Base-by-base conservation (phyloP, 2,797 vertebrate genomes). In the Chanos chanos region DNA sequence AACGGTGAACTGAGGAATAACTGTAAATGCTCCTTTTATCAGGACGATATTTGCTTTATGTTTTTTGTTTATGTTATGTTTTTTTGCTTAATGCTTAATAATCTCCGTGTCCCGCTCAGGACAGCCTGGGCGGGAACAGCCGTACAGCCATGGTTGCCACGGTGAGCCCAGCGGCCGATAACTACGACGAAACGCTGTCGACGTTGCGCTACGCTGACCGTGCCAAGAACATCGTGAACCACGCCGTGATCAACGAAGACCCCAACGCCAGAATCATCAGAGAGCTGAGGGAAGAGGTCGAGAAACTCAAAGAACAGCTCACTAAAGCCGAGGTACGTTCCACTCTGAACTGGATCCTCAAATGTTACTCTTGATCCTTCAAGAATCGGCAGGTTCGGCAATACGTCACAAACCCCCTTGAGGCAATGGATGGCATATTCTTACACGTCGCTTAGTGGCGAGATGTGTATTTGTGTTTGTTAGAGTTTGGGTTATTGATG, bases 101-200 rank as follows among this genome's bases (percentile, higher is more conserved):
- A 13, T 6, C 25, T 61, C 27, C 34, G 9, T 52, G 10, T 58
- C 1, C 0, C 27, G 55, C 37, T 77, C 67, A 97, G 96, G 95
- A 99, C 77, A 96, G 95, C 72, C 90, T 99, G 6, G 96, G 95
- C 0, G 96, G 95, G 4, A 98, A 98, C 82, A 99, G 96, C 71
- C 95, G 95, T 71, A 99, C 95, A 0, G 94, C 95, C 1, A 99
- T 99, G 96, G 92, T 99, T 5, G 96, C 96, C 2, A 97, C 96
- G 0, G 92, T 99, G 51, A 99, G 96, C 72, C 96, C 96, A 0
- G 86, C 95, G 0, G 94, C 94, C 0, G 95, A 99, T 79, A 98
- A 94, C 81, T 97, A 97, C 0, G 95, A 99, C 0, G 96, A 99
- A 77, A 99, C 94, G 0, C 86, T 99, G 10, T 99, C 96, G 0